phyloP scores from a whole-genome alignment of 2,888 invertebrate genomes.

The Keiferia lycopersicella region DNA sequence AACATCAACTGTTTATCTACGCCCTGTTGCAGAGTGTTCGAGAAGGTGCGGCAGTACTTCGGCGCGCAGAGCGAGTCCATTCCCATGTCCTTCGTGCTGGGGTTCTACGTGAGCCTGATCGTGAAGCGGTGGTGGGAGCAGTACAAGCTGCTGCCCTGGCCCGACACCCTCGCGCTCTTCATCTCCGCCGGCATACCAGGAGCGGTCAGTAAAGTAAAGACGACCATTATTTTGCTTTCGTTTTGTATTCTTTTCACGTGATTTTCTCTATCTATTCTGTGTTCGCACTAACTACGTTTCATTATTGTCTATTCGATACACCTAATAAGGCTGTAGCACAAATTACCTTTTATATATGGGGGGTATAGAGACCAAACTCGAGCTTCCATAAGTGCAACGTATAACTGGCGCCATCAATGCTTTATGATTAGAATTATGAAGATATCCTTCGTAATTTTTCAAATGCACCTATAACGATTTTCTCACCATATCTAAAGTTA shows the following conservation, averaged over 20 bases:
- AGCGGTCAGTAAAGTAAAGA: slow-evolving; percentile 84
- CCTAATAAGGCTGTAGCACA: no score
- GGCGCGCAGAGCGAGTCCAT: slow-evolving; percentile 93
- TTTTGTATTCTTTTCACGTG: neutral
- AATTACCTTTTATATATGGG: no score
- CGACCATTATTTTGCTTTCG: neutral
- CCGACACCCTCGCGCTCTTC: slow-evolving; percentile 94
- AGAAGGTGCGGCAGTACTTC: slow-evolving; percentile 92
- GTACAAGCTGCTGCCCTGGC: slow-evolving; percentile 95
- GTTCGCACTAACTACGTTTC: neutral
- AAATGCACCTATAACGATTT: no score
- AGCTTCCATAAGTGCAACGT: no score
- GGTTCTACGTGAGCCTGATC: slow-evolving; percentile 96
- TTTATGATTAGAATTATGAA: no score
- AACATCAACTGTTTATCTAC: no score
- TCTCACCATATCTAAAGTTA: no score
- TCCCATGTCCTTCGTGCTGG: slow-evolving; percentile 97
- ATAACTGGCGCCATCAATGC: no score
- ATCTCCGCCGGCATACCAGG: slow-evolving; percentile 95
- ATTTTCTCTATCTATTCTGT: neutral
- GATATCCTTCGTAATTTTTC: no score
- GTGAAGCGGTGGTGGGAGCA: slow-evolving; percentile 98
- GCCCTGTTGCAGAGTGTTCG: slow-evolving; percentile 88
- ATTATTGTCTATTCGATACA: no score
- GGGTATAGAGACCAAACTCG: no score